phyloP scores from a whole-genome alignment of 2,888 invertebrate genomes.

The Ormyrus labotus region DNA sequence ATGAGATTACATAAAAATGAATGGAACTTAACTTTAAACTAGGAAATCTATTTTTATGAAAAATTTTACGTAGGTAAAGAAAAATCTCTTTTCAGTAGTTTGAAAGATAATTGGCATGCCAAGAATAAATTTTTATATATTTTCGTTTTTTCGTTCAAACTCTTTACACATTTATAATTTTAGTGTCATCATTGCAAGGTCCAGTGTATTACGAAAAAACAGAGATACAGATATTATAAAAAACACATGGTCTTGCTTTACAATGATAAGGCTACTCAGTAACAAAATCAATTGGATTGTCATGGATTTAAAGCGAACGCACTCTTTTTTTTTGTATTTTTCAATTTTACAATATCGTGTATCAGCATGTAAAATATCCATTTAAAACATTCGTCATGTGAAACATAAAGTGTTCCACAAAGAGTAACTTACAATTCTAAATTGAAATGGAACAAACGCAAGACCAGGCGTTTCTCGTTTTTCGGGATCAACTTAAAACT shows the following conservation, averaged over 20 bases:
- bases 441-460: too few relatives aligned
- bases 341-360: too few relatives aligned
- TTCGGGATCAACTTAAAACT: slow-evolving; percentile 10
- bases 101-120: background rate
- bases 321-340: too few relatives aligned
- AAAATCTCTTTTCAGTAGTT: background rate
- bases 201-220: slow-evolving; percentile 34
- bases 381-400: too few relatives aligned
- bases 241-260: background rate
- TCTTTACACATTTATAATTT: slow-evolving; percentile 2
- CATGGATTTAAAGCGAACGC: background rate
- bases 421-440: too few relatives aligned
- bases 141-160: background rate
- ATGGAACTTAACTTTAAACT: background rate
- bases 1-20: slow-evolving; percentile 8
- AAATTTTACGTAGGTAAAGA: slow-evolving; percentile 6
- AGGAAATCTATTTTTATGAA: slow-evolving; percentile 3
- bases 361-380: too few relatives aligned
- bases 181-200: slow-evolving; percentile 9
- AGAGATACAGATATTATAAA: slow-evolving; percentile 7
- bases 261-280: too few relatives aligned
- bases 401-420: too few relatives aligned
- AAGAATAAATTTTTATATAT: too few relatives aligned
- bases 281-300: background rate
- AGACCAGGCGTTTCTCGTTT: too few relatives aligned